These are phyloP conservation scores for Morus bassanus DNA, from an alignment of 2,797 vertebrate species.

Conservation along the genomic window DNA sequence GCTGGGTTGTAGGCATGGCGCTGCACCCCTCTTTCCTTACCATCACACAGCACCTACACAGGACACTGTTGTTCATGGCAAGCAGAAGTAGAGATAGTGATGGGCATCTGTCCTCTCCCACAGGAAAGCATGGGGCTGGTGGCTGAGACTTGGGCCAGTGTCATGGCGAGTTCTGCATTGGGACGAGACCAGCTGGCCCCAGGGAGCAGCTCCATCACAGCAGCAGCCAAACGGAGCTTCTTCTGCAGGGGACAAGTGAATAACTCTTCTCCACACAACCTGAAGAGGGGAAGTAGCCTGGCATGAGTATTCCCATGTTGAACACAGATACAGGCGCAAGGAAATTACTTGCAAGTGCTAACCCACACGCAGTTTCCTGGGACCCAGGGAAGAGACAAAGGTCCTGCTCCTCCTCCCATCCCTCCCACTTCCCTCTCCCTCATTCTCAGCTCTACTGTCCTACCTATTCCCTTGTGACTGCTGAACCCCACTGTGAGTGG, in stretches of 20 bases:
- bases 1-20: background rate
- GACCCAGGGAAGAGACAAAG: background rate
- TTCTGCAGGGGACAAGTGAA: background rate
- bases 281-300: background rate
- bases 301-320: background rate
- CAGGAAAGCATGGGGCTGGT: background rate
- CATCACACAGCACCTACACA: background rate
- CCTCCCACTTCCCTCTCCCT: background rate
- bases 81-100: background rate
- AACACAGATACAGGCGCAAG: background rate
- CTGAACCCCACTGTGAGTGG: background rate
- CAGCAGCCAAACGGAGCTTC: background rate
- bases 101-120: background rate
- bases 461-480: background rate
- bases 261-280: background rate
- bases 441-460: background rate
- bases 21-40: background rate
- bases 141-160: background rate
- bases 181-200: background rate
- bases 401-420: background rate
- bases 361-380: background rate
- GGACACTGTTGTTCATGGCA: background rate
- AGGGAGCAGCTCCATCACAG: background rate
- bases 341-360: background rate
- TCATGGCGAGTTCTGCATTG: fast-evolving